These are phyloP conservation scores for Sarcophaga bullata DNA, from an alignment of 1,140 invertebrate species.

Conservation along the genomic window DNA sequence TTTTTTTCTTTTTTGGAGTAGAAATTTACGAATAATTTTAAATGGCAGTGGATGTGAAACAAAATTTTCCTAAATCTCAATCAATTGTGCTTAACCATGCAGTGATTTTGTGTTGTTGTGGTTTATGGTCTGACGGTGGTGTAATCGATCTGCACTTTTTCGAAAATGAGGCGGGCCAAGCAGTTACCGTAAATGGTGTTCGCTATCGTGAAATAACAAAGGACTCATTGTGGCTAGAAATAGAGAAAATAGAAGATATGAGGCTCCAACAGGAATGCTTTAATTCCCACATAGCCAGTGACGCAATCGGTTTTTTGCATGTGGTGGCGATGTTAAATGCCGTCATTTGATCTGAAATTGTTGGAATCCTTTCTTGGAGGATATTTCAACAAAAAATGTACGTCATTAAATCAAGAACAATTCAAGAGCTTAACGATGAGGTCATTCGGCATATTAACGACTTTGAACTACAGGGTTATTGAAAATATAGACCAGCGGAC, in stretches of 20 bases:
- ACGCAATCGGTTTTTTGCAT: not conserved
- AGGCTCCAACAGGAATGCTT: conserved; percentile 51
- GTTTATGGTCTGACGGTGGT: too few relatives aligned
- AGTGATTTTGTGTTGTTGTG: too few relatives aligned
- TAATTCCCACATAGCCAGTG: conserved; percentile 39
- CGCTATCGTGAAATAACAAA: conserved; percentile 48
- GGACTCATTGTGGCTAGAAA: conserved; percentile 48
- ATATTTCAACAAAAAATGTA: not conserved
- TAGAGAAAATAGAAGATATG: conserved; percentile 47
- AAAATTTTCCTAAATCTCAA: too few relatives aligned
- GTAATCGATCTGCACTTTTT: too few relatives aligned
- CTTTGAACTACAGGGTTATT: not conserved
- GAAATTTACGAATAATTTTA: too few relatives aligned
- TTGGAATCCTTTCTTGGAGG: not conserved
- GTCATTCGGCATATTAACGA: not conserved
- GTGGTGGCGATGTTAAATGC: not conserved
- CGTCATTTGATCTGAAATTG: not conserved
- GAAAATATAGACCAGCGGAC: conserved; percentile 2
- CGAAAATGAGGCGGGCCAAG: not conserved
- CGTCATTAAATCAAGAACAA: not conserved
- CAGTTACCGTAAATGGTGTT: conserved; percentile 17
- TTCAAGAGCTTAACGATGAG: not conserved
- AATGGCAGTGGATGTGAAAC: too few relatives aligned
- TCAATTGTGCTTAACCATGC: too few relatives aligned
- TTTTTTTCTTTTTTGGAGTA: too few relatives aligned